Evolutionary conservation across 2,888 invertebrate genomes (phyloP).

Genomic region (Pteria penguin): DNA sequence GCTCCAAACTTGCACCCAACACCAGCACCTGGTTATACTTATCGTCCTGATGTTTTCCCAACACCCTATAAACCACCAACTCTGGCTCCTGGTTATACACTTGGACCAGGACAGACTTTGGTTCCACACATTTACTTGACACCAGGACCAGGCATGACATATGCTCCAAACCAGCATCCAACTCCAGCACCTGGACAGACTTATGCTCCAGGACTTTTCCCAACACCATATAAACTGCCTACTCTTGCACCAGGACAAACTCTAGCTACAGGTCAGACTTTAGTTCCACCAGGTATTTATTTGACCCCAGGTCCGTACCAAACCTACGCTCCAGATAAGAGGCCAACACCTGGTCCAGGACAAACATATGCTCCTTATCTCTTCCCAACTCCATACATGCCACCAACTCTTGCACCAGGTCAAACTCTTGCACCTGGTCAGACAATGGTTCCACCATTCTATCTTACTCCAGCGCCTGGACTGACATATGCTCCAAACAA

Average conservation of each 20-base stretch:
- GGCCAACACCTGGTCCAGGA: constrained; percentile 57
- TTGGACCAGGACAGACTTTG: constrained; percentile 47
- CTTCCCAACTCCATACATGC: constrained; percentile 48
- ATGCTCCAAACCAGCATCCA: constrained; percentile 51
- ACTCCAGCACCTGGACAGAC: constrained; percentile 50
- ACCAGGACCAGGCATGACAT: constrained; percentile 33
- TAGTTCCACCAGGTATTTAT: constrained; percentile 50
- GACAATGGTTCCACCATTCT: constrained; percentile 23
- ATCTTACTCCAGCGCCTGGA: constrained; percentile 32
- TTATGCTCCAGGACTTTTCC: constrained; percentile 45
- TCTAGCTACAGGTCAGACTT: constrained; percentile 46
- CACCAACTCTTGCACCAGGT: constrained; percentile 42
- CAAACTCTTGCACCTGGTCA: constrained; percentile 48
- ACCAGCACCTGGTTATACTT: constrained; percentile 42
- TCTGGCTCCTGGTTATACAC: constrained; percentile 44
- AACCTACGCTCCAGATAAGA: constrained; percentile 45
- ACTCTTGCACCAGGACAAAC: constrained; percentile 54
- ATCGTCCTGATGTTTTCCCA: constrained; percentile 44
- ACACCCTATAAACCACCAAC: constrained; percentile 56
- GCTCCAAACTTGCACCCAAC: constrained; percentile 44
- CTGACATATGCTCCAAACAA: constrained; percentile 35
- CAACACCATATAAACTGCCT: constrained; percentile 47
- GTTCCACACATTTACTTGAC: constrained; percentile 28
- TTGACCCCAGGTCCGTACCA: constrained; percentile 49
- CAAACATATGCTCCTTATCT: constrained; percentile 46